A percentile compares a stretch with the other conserved stretches of the same genome.
Conservation (phyloP, 2,113 vertebrate species). For the Callaeas wilsoni region DNA sequence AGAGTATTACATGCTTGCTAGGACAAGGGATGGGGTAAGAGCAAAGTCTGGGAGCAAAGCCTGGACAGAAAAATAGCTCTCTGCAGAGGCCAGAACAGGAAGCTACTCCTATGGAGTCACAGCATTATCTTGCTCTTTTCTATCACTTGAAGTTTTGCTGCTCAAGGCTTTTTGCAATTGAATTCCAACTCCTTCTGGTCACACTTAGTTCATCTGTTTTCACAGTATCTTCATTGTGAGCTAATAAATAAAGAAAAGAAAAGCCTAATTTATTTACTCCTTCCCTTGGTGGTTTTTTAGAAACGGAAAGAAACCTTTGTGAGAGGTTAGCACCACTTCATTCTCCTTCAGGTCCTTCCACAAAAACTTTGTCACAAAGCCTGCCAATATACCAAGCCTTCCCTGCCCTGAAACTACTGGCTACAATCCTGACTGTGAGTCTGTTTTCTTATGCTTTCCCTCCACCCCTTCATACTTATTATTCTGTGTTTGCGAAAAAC, state of each 20-base stretch:
- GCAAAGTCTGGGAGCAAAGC: background rate
- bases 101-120: background rate
- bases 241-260: background rate
- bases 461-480: background rate
- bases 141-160: background rate
- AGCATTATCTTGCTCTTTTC: background rate
- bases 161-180: background rate
- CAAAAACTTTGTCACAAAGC: background rate
- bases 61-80: background rate
- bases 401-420: background rate
- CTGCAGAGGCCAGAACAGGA: background rate
- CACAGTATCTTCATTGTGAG: background rate
- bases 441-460: background rate
- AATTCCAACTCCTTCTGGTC: background rate
- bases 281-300: background rate
- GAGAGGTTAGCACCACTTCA: background rate
- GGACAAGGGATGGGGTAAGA: background rate
- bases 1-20: background rate
- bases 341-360: background rate
- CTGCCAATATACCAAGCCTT: background rate
- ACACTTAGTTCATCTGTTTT: background rate
- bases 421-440: background rate
- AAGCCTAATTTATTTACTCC: background rate
- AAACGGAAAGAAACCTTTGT: background rate
- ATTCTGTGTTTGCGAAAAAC: background rate